These are phyloP conservation scores for Burhinus oedicnemus DNA, from an alignment of 2,113 vertebrate genomes.

Conservation along the genomic window DNA sequence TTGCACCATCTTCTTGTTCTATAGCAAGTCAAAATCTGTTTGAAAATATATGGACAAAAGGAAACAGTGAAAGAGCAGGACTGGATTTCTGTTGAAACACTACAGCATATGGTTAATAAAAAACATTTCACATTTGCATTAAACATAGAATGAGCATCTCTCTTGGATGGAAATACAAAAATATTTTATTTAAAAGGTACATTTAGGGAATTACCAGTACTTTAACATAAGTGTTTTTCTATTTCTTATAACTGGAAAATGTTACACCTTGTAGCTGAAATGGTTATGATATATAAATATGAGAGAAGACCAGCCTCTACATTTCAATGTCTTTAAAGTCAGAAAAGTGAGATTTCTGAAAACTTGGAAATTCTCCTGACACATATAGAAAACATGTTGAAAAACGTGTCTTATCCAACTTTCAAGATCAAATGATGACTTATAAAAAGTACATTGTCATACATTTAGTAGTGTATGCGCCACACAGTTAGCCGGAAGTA, in stretches of 20 bases:
- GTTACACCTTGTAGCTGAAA: not conserved
- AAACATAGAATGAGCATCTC: not conserved
- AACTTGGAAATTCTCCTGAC: not conserved
- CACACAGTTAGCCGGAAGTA: not conserved
- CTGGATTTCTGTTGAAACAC: not conserved
- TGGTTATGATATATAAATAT: not conserved
- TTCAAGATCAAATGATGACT: not conserved
- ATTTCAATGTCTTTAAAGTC: not conserved
- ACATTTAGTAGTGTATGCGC: not conserved
- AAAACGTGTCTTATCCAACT: not conserved
- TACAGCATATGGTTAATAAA: not conserved
- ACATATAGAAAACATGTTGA: not conserved
- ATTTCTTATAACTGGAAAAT: not conserved
- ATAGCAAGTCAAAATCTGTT: not conserved
- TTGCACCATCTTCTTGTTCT: not conserved
- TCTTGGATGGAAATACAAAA: not conserved
- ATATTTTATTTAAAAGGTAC: not conserved
- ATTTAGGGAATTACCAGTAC: not conserved
- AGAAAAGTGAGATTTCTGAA: not conserved
- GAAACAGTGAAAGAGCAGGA: not conserved
- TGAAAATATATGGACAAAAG: not conserved
- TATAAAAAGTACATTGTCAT: not conserved
- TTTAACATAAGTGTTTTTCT: not conserved
- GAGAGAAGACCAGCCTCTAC: not conserved
- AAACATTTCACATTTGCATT: not conserved